Conservation (phyloP, 1,140 invertebrate species). For the Hycleus cichorii region DNA sequence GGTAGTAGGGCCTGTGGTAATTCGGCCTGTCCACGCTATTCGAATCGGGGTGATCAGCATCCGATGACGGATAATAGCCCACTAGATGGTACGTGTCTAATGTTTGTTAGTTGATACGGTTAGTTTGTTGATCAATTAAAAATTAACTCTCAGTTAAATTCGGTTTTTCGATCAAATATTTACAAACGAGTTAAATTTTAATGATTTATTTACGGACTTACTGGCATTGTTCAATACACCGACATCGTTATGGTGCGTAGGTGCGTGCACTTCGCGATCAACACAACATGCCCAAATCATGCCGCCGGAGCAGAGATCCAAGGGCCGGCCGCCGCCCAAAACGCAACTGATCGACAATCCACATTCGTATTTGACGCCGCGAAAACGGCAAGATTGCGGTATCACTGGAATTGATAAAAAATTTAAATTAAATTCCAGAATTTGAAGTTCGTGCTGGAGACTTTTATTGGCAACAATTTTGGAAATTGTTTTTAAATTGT, state of each 20-base stretch:
- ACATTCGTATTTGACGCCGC: slow-evolving; percentile 81
- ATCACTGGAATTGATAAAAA: slow-evolving; percentile 62
- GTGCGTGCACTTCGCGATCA: slow-evolving; percentile 60
- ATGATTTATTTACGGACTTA: slow-evolving; percentile 49
- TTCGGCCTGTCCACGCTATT: slow-evolving; percentile 43
- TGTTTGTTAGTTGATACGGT: slow-evolving; percentile 28
- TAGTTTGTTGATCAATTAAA: slow-evolving; percentile 1
- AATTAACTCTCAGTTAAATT: too few species aligned
- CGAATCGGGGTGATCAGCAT: slow-evolving; percentile 37
- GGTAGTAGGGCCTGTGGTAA: slow-evolving; percentile 42
- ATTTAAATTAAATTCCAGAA: too few species aligned
- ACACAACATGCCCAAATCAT: slow-evolving; percentile 92
- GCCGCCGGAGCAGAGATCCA: slow-evolving; percentile 88
- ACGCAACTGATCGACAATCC: slow-evolving; percentile 85
- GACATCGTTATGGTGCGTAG: slow-evolving; percentile 46
- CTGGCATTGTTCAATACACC: slow-evolving; percentile 72
- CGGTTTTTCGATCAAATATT: background rate
- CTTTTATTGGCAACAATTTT: too few species aligned
- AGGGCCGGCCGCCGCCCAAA: slow-evolving; percentile 72
- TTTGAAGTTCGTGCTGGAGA: too few species aligned
- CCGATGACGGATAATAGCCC: slow-evolving; percentile 44
- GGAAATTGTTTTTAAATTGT: too few species aligned
- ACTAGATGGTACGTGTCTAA: slow-evolving; percentile 53
- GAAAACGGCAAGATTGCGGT: slow-evolving; percentile 83
- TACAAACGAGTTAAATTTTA: background rate